phyloP scores from a whole-genome alignment of 2,113 vertebrate genomes.

The Indicator indicator region DNA sequence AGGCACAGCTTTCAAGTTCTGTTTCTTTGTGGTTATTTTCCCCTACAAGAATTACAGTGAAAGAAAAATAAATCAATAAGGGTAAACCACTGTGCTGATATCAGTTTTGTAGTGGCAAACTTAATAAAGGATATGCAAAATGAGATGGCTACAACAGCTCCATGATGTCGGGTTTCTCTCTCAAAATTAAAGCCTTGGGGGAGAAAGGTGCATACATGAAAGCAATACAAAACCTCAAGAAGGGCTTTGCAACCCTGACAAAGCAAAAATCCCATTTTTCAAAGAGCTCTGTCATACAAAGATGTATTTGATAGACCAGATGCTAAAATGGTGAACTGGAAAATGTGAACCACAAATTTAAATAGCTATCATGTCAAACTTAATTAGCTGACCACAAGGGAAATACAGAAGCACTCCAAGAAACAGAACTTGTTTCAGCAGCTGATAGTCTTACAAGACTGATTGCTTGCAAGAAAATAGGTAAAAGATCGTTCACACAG shows the following conservation, averaged over 20 bases:
- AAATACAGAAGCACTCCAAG: background rate
- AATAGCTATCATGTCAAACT: background rate
- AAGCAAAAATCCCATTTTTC: background rate
- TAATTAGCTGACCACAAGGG: background rate
- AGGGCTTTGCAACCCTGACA: background rate
- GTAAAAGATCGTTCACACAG: background rate
- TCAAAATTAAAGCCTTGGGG: background rate
- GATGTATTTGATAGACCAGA: background rate
- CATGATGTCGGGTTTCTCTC: background rate
- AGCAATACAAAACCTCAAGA: background rate
- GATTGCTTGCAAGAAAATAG: background rate
- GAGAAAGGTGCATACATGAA: background rate
- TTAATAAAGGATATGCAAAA: background rate
- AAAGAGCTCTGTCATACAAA: background rate
- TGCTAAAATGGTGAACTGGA: background rate
- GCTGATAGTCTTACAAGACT: background rate
- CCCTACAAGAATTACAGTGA: background rate
- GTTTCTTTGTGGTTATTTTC: background rate
- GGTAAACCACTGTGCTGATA: slow-evolving; percentile 34
- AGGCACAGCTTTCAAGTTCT: background rate
- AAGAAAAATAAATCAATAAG: slow-evolving; percentile 4
- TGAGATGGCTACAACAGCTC: background rate
- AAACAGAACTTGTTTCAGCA: background rate
- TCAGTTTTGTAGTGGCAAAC: background rate
- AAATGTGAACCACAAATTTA: background rate